Evolutionary conservation across 2,113 vertebrate genomes (phyloP).

Genomic region (Paramormyrops kingsleyae): DNA sequence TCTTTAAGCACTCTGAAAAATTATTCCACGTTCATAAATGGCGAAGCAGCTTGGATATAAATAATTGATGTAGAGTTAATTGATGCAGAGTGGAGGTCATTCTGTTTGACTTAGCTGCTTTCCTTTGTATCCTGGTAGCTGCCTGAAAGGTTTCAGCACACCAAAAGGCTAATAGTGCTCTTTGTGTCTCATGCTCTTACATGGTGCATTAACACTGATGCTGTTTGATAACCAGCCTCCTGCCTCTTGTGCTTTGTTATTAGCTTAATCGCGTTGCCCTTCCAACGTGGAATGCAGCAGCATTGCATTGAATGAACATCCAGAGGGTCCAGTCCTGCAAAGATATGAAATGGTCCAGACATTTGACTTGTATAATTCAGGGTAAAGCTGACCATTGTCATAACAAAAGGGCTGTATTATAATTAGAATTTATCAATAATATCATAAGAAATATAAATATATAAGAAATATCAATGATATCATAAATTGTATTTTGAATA

Average conservation of each 20-base stretch:
- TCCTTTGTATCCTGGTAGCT: neutral
- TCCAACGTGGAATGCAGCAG: neutral
- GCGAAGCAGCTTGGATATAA: neutral
- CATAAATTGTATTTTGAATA: neutral
- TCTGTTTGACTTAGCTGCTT: conserved; percentile 4
- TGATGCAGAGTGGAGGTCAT: conserved; percentile 6
- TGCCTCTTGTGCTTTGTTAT: neutral
- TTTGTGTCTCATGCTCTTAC: neutral
- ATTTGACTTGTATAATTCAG: neutral
- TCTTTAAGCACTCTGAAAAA: neutral
- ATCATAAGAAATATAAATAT: neutral
- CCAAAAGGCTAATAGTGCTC: neutral
- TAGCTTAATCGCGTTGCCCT: neutral
- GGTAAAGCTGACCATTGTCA: neutral
- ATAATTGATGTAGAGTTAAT: conserved; percentile 6
- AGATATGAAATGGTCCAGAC: neutral
- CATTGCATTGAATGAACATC: neutral
- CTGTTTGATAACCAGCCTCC: neutral
- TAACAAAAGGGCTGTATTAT: neutral
- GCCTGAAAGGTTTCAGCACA: neutral
- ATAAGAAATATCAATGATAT: neutral
- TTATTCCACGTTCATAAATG: neutral
- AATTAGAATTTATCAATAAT: neutral
- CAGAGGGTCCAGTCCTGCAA: neutral
- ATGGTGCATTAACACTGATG: neutral